Evolutionary conservation across 2,113 vertebrate species (phyloP).

Genomic region (Nycticorax nycticorax): DNA sequence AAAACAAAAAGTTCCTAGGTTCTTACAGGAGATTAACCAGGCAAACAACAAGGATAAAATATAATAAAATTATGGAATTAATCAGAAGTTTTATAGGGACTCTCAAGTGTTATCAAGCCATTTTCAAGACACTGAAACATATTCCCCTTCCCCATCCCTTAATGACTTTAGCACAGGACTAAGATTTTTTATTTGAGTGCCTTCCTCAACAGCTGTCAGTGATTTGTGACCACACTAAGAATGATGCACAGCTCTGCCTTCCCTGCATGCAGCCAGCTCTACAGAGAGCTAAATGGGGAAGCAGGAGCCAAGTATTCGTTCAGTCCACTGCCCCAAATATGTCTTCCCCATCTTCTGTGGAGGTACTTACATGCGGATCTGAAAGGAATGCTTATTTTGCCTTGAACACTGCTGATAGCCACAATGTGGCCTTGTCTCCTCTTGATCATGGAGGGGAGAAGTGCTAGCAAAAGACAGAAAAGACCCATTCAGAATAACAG

Average conservation of each 20-base stretch:
- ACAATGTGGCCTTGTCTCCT: slow-evolving; percentile 87
- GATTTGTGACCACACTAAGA: not conserved
- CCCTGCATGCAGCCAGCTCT: not conserved
- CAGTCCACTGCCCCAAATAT: not conserved
- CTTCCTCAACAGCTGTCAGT: not conserved
- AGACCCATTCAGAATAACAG: slow-evolving; percentile 27
- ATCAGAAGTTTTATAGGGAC: not conserved
- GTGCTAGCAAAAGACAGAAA: slow-evolving; percentile 70
- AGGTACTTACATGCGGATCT: slow-evolving; percentile 92
- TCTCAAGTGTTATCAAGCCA: not conserved
- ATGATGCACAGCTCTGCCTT: not conserved
- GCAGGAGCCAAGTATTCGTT: slow-evolving; percentile 25
- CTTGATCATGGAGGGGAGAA: slow-evolving; percentile 90
- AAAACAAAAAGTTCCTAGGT: not conserved
- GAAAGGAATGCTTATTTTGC: slow-evolving; percentile 91
- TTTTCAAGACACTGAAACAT: not conserved
- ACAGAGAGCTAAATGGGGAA: not conserved
- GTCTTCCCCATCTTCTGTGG: not conserved
- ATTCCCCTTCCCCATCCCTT: not conserved
- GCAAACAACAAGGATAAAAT: not conserved
- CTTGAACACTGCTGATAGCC: slow-evolving; percentile 93
- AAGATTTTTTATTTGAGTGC: not conserved
- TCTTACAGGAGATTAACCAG: not conserved
- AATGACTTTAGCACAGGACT: not conserved
- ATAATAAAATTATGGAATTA: not conserved